Conservation (phyloP, 2,888 invertebrate species). For the Drosophila mercatorum region DNA sequence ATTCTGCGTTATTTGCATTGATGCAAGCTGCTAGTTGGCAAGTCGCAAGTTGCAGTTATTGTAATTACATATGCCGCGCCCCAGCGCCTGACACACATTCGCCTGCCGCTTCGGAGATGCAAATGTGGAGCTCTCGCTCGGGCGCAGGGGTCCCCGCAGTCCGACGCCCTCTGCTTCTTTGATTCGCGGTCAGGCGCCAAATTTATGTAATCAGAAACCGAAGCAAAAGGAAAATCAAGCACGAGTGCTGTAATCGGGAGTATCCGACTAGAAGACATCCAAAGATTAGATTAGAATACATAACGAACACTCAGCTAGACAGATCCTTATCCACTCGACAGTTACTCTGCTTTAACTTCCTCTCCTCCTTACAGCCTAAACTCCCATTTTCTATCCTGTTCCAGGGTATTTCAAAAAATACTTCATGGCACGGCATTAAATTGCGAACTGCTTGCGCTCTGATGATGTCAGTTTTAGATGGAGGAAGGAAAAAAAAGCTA, state of each 20-base stretch:
- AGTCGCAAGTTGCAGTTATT: conserved; percentile 67
- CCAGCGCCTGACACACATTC: conserved; percentile 66
- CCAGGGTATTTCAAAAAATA: conserved; percentile 19
- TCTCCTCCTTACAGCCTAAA: too few species aligned
- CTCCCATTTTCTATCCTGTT: not conserved
- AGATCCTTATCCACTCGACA: too few species aligned
- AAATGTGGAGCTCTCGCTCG: conserved; percentile 60
- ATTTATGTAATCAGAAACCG: conserved; percentile 76
- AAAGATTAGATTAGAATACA: too few species aligned
- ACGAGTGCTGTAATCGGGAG: conserved; percentile 3
- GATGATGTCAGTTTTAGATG: conserved; percentile 71
- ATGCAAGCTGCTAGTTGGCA: conserved; percentile 34
- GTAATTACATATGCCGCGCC: conserved; percentile 70
- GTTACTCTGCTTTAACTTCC: too few species aligned
- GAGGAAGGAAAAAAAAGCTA: conserved; percentile 47
- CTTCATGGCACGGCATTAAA: conserved; percentile 59
- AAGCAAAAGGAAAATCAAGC: conserved; percentile 5
- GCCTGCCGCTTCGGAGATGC: conserved; percentile 68
- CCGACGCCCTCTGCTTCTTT: conserved; percentile 10
- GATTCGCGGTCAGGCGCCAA: conserved; percentile 58
- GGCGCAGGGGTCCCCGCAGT: too few species aligned
- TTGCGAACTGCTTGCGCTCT: conserved; percentile 53
- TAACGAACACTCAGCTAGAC: too few species aligned
- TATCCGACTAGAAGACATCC: not conserved
- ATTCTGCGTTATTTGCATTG: conserved; percentile 70